Evolutionary conservation across 2,888 invertebrate genomes (phyloP).

Genomic region (Rhorus exstirpatorius): DNA sequence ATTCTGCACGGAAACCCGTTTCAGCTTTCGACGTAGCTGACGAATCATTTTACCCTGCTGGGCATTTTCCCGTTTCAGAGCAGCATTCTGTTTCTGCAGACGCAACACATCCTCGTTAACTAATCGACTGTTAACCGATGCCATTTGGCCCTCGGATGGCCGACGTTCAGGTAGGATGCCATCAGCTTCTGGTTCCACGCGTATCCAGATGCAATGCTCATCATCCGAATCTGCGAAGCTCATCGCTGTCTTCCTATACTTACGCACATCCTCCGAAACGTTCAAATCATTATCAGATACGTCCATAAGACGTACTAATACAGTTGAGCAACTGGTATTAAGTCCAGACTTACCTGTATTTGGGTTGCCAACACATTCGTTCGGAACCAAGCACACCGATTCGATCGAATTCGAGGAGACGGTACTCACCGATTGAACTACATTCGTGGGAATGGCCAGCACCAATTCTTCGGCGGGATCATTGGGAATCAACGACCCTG

Average conservation of each 20-base stretch:
- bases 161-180: neutral
- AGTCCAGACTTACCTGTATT: too few species aligned
- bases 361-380: neutral
- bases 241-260: neutral
- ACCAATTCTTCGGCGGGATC: neutral
- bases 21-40: neutral
- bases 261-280: constrained; percentile 1
- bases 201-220: neutral
- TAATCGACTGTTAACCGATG: too few species aligned
- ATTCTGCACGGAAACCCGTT: neutral
- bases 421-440: neutral
- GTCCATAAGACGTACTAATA: neutral
- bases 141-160: neutral
- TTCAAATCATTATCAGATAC: neutral
- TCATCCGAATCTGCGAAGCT: constrained; percentile 1
- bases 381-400: neutral
- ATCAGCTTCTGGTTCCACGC: neutral
- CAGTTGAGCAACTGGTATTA: too few species aligned
- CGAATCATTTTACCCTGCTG: neutral
- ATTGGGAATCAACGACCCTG: neutral
- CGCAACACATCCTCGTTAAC: too few species aligned
- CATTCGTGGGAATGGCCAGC: neutral
- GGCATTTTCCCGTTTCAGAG: neutral
- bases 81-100: neutral
- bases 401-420: neutral